Conservation (phyloP, 2,797 vertebrate species). For the Aplochiton taeniatus region DNA sequence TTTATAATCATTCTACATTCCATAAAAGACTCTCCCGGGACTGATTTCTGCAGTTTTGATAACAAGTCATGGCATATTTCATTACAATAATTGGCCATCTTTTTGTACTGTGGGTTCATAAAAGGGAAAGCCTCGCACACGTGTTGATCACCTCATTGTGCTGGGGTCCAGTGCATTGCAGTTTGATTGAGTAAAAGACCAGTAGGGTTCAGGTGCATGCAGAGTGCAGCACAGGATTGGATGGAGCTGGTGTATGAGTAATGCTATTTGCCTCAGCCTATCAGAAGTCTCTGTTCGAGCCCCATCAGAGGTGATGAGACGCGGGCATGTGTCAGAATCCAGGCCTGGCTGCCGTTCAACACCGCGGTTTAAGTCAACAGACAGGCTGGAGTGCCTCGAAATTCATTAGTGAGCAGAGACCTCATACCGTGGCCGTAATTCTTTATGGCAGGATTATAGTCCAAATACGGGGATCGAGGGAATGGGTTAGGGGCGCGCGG, state of each 20-base stretch:
- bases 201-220: neutral
- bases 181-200: neutral
- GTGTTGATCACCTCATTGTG: neutral
- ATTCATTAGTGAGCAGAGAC: conserved; percentile 59
- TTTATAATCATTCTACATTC: conserved; percentile 9
- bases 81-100: conserved; percentile 26
- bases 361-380: conserved; percentile 46
- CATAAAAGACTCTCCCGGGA: neutral
- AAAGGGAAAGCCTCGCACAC: neutral
- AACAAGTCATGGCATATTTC: conserved; percentile 19
- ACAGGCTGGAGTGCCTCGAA: conserved; percentile 42
- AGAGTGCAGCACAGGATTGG: conserved; percentile 13
- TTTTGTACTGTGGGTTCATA: conserved; percentile 2
- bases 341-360: conserved; percentile 29
- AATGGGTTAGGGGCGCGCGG: conserved; percentile 44
- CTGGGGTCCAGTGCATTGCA: conserved; percentile 22
- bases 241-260: conserved; percentile 2
- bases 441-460: conserved; percentile 53
- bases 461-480: conserved; percentile 41
- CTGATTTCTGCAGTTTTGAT: conserved; percentile 23
- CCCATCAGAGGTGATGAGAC: conserved; percentile 19
- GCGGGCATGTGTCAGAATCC: conserved; percentile 33
- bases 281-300: conserved; percentile 45
- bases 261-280: conserved; percentile 32
- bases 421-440: conserved; percentile 39